Evolutionary conservation across 2,113 vertebrate genomes (phyloP), one percentile per base, ranked within the genome.

Genomic region (Panthera leo): DNA sequence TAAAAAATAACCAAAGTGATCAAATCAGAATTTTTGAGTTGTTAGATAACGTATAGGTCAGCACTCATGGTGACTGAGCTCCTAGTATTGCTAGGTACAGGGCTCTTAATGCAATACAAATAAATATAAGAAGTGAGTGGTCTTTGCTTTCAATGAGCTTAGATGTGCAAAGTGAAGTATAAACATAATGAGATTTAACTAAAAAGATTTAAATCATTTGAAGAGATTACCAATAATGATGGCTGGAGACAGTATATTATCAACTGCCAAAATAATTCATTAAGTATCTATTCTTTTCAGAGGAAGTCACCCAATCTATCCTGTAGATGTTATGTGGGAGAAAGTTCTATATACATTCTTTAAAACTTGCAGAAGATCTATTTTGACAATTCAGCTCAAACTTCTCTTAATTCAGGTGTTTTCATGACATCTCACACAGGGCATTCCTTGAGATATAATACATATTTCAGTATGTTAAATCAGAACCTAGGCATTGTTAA

Each of bases 11-110:
- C n/a, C n/a, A 27, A 7, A 88, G 15, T 84, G 29, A 76, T 68
- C 55, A 91, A 94, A 75, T 86, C 39, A 73, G 51, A 86, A 83
- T 92, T 86, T 87, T 51, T 86, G 29, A 45, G 19, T 83, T 83
- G 10, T 83, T 97, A 92, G 42, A 61, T 58, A 58, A 87, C 21
- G 19, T 42, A 23, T 3, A 82, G 18, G 23, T 83, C 45, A 78
- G 25, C 8, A 61, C 5, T 91, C 16, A 36, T 27, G 34, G 23
- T 71, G 19, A 67, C 6, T 63, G 25, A 96, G 31, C 12, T 29
- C 0, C 21, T 39, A 42, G 70, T n/a, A 51, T 27, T 25, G 11
- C 0, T 42, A 58, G 15, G 3, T 51, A 15, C 4, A 68, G 42
- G 12, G 14, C 16, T 51, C 34, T 48, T 48, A 73, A 48, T 61